Percentiles rank a stretch among this genome's conserved stretches.
phyloP scores from a whole-genome alignment of 2,797 vertebrate species.

The Sebastes variabilis region DNA sequence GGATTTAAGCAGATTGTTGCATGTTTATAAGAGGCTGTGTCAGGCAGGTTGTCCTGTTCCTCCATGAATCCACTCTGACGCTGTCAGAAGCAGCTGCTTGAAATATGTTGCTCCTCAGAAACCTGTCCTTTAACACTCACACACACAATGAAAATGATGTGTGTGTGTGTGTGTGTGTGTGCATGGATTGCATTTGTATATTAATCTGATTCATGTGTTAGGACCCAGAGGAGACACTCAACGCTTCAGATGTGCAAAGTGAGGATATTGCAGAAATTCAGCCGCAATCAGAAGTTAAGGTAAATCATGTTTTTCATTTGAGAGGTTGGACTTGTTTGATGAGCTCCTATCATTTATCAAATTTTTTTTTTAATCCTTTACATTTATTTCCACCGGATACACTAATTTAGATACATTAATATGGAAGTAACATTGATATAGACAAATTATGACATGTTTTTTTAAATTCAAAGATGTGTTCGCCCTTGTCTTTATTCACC shows the following conservation, averaged over 20 bases:
- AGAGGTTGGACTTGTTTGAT: background rate
- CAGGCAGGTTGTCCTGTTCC: background rate
- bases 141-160: background rate
- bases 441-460: background rate
- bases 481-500: too few relatives aligned
- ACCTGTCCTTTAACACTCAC: background rate
- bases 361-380: background rate
- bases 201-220: constrained; percentile 39
- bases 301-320: constrained; percentile 17
- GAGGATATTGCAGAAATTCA: constrained; percentile 24
- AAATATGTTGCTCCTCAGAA: constrained; percentile 37
- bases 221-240: constrained; percentile 72
- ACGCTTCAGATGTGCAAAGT: constrained; percentile 5
- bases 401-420: background rate
- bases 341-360: background rate
- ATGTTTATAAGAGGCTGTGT: constrained; percentile 22
- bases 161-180: background rate
- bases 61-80: constrained; percentile 1
- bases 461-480: too few relatives aligned
- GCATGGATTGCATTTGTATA: constrained; percentile 1
- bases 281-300: constrained; percentile 19
- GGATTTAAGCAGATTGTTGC: background rate
- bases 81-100: constrained; percentile 75
- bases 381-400: background rate
- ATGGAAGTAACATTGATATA: background rate